phyloP scores from a whole-genome alignment of 2,888 invertebrate genomes.

The Noctua pronuba region DNA sequence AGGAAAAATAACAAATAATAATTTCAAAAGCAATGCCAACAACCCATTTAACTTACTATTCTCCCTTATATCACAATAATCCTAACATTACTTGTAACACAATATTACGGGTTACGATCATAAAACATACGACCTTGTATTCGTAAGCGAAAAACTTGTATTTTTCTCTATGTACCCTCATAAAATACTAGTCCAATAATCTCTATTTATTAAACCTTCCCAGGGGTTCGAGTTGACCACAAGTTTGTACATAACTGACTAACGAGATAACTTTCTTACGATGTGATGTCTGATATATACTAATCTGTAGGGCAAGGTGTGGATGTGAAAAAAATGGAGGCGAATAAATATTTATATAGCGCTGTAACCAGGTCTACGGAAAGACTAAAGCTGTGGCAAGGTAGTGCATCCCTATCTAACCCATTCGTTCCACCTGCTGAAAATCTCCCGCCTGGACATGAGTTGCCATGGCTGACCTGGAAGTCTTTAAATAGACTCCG shows the following conservation, averaged over 20 bases:
- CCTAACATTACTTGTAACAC: conserved; percentile 25
- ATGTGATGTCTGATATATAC: conserved; percentile 74
- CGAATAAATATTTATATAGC: conserved; percentile 8
- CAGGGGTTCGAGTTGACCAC: conserved; percentile 67
- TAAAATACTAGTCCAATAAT: conserved; percentile 80
- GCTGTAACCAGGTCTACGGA: too few species aligned
- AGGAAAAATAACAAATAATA: not conserved
- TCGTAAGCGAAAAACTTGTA: conserved; percentile 70
- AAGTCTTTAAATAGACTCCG: too few species aligned
- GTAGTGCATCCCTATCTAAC: too few species aligned
- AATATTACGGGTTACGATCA: conserved; percentile 25
- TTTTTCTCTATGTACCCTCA: conserved; percentile 64
- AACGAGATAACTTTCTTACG: conserved; percentile 87
- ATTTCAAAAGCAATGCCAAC: not conserved
- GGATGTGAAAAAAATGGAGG: conserved; percentile 54
- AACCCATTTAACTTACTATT: not conserved
- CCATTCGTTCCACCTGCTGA: too few species aligned
- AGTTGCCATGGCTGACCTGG: too few species aligned
- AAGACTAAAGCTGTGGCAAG: too few species aligned
- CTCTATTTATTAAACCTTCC: conserved; percentile 81
- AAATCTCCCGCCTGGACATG: too few species aligned
- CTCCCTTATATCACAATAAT: conserved; percentile 7
- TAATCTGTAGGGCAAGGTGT: conserved; percentile 71
- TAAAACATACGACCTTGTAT: conserved; percentile 64
- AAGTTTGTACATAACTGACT: conserved; percentile 82